Base-by-base conservation (phyloP, 2,113 vertebrate species). In the Numida meleagris region DNA sequence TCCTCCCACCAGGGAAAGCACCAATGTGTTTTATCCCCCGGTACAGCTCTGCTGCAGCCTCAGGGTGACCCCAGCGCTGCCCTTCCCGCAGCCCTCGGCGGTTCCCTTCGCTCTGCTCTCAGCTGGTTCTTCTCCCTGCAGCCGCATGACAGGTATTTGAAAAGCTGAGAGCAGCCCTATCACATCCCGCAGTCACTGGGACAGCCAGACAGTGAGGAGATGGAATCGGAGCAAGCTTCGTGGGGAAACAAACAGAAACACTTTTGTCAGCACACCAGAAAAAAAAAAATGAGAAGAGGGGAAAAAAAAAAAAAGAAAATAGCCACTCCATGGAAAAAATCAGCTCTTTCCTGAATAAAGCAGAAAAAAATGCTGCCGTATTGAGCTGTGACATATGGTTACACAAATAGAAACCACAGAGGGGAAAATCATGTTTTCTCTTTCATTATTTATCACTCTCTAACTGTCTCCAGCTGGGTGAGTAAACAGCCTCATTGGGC, bases 401-500 rank as follows among this genome's bases (percentile, higher is more conserved):
- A 98, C 98, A 98, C 97, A 98, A 98, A 98, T 97, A 98, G 98
- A 98, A 98, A 97, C 97, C 97, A 83, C 97, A 97, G 97, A 98
- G 97, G 98, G 98, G 97, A 98, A 98, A 98, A 98, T 98, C 98
- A 98, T 98, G 98, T 98, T 98, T 98, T 98, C 97, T 98, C 96
- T 98, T 98, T 98, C 97, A 98, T 98, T 98, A 98, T 98, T 98
- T 98, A 98, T 98, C 98, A 98, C 97, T 97, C 97, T 98, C 97
- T 98, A 98, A 98, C 98, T 97, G 94, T 95, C 97, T 98, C 98
- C 98, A 99, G 98, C 98, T 99, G 99, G 98, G 98, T 98, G 98
- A 98, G 98, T 99, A 99, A 99, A 99, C 98, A 98, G 98, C 98
- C 98, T 98, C 98, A 98, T 98, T 98, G 98, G 97, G 96, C 97